These are phyloP conservation scores for Bombus difficillimus DNA, from an alignment of 1,140 invertebrate genomes.

Conservation along the genomic window DNA sequence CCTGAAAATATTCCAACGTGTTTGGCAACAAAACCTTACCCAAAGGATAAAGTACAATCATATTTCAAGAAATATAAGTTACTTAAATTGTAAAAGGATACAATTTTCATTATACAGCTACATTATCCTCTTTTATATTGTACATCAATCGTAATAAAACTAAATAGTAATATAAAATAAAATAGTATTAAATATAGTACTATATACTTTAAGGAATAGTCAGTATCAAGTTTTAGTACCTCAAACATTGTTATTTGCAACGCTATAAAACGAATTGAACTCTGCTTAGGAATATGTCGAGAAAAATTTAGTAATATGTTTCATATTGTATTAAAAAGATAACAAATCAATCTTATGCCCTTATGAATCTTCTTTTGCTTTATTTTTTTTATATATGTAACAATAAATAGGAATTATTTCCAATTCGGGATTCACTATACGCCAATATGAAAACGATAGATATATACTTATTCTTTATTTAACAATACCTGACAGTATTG, in stretches of 20 bases:
- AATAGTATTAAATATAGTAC: neutral
- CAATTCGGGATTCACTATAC: slow-evolving; percentile 4
- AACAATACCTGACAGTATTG: slow-evolving; percentile 57
- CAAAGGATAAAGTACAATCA: slow-evolving; percentile 91
- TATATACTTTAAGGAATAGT: neutral
- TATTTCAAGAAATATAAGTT: slow-evolving; percentile 96
- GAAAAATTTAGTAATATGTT: neutral
- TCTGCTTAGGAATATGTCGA: neutral
- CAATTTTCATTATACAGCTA: neutral
- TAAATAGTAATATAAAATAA: slow-evolving; percentile 7
- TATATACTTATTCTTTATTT: slow-evolving; percentile 59
- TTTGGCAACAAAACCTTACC: slow-evolving; percentile 95
- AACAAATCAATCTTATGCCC: neutral
- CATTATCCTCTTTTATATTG: neutral
- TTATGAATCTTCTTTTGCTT: neutral
- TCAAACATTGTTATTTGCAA: neutral
- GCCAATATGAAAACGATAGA: slow-evolving; percentile 28
- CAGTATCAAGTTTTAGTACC: neutral
- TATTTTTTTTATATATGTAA: slow-evolving; percentile 8
- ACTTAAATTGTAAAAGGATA: slow-evolving; percentile 81
- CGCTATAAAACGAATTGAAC: neutral
- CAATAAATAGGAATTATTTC: neutral
- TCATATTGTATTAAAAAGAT: neutral
- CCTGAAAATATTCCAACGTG: slow-evolving; percentile 98
- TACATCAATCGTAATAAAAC: neutral